phyloP scores from a whole-genome alignment of 92 coral and sea anemone genomes.

The Epizoanthus rinbou region DNA sequence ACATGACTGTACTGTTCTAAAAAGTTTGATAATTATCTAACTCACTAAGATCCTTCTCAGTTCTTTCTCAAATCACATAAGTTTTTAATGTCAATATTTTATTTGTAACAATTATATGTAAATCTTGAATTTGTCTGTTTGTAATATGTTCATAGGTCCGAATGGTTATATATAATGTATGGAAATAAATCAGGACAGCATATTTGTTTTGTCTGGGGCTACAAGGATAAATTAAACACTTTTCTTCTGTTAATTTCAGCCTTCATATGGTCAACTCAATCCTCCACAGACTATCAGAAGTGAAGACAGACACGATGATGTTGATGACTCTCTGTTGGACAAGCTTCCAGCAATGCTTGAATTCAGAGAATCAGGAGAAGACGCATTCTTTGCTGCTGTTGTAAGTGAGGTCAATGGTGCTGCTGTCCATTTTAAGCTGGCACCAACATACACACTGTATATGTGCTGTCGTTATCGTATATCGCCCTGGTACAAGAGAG shows the following conservation, averaged over 20 bases:
- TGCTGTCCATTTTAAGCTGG: constrained; percentile 95
- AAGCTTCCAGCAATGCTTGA: constrained; percentile 93
- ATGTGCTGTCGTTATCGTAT: constrained; percentile 99
- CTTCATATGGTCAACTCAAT: constrained; percentile 12
- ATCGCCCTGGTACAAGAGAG: constrained; percentile 89
- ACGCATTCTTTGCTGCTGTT: constrained; percentile 99
- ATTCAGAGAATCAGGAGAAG: constrained; percentile 96
- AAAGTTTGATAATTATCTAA: no score
- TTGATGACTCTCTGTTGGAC: constrained; percentile 71
- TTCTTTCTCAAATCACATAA: no score
- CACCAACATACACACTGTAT: constrained; percentile 96
- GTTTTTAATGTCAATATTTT: no score
- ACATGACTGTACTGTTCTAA: no score
- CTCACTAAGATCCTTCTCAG: no score
- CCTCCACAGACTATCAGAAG: constrained; percentile 32
- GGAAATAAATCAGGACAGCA: neutral
- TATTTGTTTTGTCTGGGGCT: neutral
- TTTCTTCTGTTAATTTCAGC: neutral
- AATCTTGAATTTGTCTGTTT: no score
- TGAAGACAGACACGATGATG: constrained; percentile 43
- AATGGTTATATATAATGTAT: no score
- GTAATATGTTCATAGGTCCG: no score
- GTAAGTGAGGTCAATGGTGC: constrained; percentile 97
- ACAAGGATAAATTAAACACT: neutral
- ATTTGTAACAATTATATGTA: no score